phyloP scores from a whole-genome alignment of 2,888 invertebrate genomes.

The Caradrina clavipalpis region DNA sequence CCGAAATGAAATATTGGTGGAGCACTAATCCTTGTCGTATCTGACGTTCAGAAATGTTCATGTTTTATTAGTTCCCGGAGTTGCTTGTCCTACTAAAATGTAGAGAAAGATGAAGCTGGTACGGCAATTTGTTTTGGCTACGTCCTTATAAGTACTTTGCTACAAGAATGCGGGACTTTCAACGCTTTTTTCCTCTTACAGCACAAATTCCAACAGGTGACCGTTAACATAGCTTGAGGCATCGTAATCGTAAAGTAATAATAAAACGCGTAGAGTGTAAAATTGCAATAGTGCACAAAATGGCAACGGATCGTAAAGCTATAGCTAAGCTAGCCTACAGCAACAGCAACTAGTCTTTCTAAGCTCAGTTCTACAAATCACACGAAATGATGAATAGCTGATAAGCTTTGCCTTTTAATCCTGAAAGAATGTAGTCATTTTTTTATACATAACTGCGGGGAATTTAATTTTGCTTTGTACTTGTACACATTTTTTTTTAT shows the following conservation, averaged over 20 bases:
- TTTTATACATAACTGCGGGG: too few relatives aligned
- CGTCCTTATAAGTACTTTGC: constrained; percentile 21
- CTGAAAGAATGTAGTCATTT: too few relatives aligned
- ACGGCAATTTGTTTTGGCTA: constrained; percentile 63
- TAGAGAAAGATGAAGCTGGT: constrained; percentile 55
- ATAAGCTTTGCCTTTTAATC: constrained; percentile 22
- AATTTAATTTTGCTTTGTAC: too few relatives aligned
- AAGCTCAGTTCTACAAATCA: constrained; percentile 25
- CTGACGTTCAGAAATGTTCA: constrained; percentile 76
- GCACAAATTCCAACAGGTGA: constrained; percentile 35
- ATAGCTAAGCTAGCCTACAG: constrained; percentile 38
- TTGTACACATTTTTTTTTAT: too few relatives aligned
- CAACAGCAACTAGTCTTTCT: constrained; percentile 30
- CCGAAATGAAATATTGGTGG: constrained; percentile 80
- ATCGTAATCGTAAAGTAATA: constrained; percentile 47
- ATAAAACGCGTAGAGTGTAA: constrained; percentile 42
- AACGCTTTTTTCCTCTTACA: constrained; percentile 39
- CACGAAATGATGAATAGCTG: not conserved
- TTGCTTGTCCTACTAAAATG: constrained; percentile 69
- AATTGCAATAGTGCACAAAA: constrained; percentile 42
- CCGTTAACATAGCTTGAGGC: constrained; percentile 32
- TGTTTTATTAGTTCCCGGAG: constrained; percentile 78
- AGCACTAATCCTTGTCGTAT: constrained; percentile 72
- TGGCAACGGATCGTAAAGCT: constrained; percentile 39
- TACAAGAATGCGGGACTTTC: constrained; percentile 24